Base-by-base conservation (phyloP, 1,140 invertebrate genomes). In the Musca vetustissima region DNA sequence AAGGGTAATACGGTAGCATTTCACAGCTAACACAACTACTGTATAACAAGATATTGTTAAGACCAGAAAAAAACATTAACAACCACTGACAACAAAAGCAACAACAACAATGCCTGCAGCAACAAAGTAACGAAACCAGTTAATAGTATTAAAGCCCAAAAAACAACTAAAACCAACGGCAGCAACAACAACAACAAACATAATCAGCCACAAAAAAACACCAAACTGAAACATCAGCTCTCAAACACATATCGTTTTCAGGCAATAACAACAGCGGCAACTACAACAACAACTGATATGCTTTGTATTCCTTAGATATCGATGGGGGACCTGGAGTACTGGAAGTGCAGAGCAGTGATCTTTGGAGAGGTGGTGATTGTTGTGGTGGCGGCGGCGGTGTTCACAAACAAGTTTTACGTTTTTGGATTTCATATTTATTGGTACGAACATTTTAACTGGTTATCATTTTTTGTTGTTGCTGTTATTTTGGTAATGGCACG, bases 1-100 rank as follows among this genome's bases (percentile, higher is more conserved):
- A 61, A 61, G 57, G 57, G 57, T 61, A 61, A 61, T 61, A 61
- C 57, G 32, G 57, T 61, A 61, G 57, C 57, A 61, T 61, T 61
- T 61, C 57, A 61, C 57, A 61, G 36, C 57, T 61, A 61, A 61
- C 57, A 61, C 57, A 61, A 61, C 57, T 61, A 61, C 57, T 61
- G 57, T 61, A 36, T 61, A 61, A 61, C 57, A 61, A 61, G 57
- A 61, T 61, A 43, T 61, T 21, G 57, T 36, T 66, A 66, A 66
- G 43, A 66, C 24, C 64, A 17, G 22, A 17, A 49, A 49, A 24
- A 53, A 64, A 47, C 36, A 65, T 21, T 36, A 47, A 65, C 21
- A 65, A 61, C 15, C 15, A 28, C 24, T 14, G 22, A 61, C 22
- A 61, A 61, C 32, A 61, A 61, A 61, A 61, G 24, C 19, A 13